Evolutionary conservation across 1,140 invertebrate genomes (phyloP).

Genomic region (Zaprionus davidi): DNA sequence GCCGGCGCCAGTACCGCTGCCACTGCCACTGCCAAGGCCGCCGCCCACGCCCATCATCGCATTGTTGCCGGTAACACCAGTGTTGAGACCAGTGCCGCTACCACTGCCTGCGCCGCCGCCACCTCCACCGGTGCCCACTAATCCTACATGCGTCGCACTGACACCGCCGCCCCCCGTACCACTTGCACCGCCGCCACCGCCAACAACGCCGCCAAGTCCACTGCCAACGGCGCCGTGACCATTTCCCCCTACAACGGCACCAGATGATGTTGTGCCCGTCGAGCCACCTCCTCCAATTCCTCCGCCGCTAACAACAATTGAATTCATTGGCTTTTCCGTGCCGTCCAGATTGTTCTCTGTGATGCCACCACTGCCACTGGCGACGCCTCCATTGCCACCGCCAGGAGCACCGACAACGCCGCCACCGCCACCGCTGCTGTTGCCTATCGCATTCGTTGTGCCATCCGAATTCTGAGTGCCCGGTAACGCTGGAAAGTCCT

Average conservation of each 20-base stretch:
- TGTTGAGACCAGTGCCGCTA: constrained; percentile 81
- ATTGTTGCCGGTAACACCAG: constrained; percentile 69
- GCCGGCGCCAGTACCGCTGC: constrained; percentile 50
- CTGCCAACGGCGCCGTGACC: constrained; percentile 66
- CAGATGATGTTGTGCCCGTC: constrained; percentile 45
- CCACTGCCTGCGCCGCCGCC: constrained; percentile 74
- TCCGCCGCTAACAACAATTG: constrained; percentile 85
- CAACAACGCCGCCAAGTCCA: constrained; percentile 78
- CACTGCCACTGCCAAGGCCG: constrained; percentile 61
- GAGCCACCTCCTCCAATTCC: constrained; percentile 35
- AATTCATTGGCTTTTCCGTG: constrained; percentile 82
- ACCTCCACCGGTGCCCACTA: constrained; percentile 75
- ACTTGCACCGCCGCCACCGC: constrained; percentile 41
- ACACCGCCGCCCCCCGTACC: constrained; percentile 81
- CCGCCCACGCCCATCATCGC: constrained; percentile 76
- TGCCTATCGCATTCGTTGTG: constrained; percentile 85
- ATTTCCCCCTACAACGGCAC: constrained; percentile 68
- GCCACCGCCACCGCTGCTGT: constrained; percentile 49
- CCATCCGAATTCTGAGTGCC: constrained; percentile 86
- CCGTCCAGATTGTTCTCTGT: constrained; percentile 83
- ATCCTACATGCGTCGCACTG: constrained; percentile 72
- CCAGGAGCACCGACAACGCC: constrained; percentile 40
- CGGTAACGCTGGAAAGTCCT: constrained; percentile 99
- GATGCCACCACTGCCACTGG: constrained; percentile 34
- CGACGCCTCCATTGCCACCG: constrained; percentile 21